Base-by-base conservation (phyloP, 2,888 invertebrate species). In the Atethmia centrago region DNA sequence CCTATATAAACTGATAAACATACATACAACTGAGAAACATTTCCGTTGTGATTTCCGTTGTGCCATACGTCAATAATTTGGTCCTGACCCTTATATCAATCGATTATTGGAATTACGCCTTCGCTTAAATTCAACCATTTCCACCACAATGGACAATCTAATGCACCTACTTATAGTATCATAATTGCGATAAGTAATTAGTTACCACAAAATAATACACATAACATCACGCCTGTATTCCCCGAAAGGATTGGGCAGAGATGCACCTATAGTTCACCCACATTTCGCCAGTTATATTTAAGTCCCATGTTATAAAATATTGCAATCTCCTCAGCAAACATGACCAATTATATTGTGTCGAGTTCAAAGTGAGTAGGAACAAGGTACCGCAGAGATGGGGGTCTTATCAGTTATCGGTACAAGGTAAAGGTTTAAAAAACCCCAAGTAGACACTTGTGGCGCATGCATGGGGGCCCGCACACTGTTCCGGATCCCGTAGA, bases 331-430 rank as follows among this genome's bases (percentile, higher is more conserved):
- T n/a, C 31, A 10, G 31, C 7, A 64, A 49, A 51, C 16, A 51
- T 7, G n/a, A 36, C n/a, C 19, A 64, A 31, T 47, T 47, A 49
- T 64, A 51, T 49, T 49, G 28, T 64, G 49, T 78, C 77, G 88
- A 87, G 59, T 85, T 83, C n/a, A 31, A 42, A 70, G 77, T 79
- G 88, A 88, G 82, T 74, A 65, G 55, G 65, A 63, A 69, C 74
- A 51, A 62, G 78, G 85, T 88, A 85, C 66, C 68, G 28, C 73
- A 67, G 77, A 90, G 90, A 94, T 96, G 93, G 94, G 96, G 96
- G 96, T 80, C 76, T 93, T 95, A 95, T 95, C 95, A 85, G 66
- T 58, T 86, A 90, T 89, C 91, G 85, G 80, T 86, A 87, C 86
- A 79, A 82, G 79, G 85, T 71, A 81, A 83, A 88, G 87, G 87